Evolutionary conservation across 2,113 vertebrate genomes (phyloP), one percentile per base, ranked within the genome.

Genomic region (Calyptommatus sinebrachiatus): DNA sequence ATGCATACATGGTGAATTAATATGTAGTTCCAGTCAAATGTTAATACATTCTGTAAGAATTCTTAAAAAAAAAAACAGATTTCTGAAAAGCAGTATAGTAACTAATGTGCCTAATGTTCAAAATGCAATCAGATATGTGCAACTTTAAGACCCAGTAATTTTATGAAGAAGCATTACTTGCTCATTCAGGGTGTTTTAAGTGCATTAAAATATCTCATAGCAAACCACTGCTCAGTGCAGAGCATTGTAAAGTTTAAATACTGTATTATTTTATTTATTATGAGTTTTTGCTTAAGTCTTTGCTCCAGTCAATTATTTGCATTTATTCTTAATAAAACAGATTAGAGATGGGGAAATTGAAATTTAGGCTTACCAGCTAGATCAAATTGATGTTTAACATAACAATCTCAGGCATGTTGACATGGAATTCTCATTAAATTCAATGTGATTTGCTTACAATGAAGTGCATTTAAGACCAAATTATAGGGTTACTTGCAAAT

Each of bases 11-110:
- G 14, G 45, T 76, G 62, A 82, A 86, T 87, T 86, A 88, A 84
- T 46, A 75, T n/a, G 26, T 71, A n/a, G 10, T 79, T 74, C 80
- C 89, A 84, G 82, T 81, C 83, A 88, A 87, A 91, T 65, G 73
- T 77, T 88, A 89, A 81, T 73, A 70, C 29, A 46, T 86, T 88
- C 77, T 66, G 67, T 12, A 31, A 89, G 71, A 16, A 71, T 46
- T 77, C 84, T 82, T 82, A 81, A 76, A 86, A 61, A 77, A 81
- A 76, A 86, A 61, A 77, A 63, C 69, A 82, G 73, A 57, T 67
- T 8, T 76, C 21, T 22, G 14, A 82, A 82, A 61, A 6, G 48
- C 68, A 35, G 76, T 2, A 60, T 71, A 87, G 83, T 84, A 16
- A 86, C 72, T 68, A n/a, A 83, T 78, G 26, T 11, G 85, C 85